Conservation (phyloP, 2,888 invertebrate species). For the Apamea sordens region DNA sequence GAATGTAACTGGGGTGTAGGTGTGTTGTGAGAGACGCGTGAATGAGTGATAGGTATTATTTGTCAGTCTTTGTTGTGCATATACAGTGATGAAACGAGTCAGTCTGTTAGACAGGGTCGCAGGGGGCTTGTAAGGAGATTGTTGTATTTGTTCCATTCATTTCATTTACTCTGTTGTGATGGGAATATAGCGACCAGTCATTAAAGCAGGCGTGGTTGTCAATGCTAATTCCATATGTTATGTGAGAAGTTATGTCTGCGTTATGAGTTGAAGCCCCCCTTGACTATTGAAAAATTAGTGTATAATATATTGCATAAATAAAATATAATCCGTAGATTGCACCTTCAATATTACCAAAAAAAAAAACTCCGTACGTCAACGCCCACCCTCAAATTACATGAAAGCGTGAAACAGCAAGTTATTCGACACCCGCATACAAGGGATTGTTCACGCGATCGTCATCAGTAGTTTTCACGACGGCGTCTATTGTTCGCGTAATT, state of each 20-base stretch:
- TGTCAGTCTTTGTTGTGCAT: slow-evolving; percentile 10
- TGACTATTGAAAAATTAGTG: background rate
- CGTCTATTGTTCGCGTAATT: slow-evolving; percentile 68
- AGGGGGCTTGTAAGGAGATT: background rate
- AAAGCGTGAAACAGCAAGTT: slow-evolving; percentile 44
- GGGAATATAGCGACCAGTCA: background rate
- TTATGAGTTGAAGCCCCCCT: too few species aligned
- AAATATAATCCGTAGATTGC: background rate
- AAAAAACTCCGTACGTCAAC: background rate
- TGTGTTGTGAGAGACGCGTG: slow-evolving; percentile 13
- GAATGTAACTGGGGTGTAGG: slow-evolving; percentile 29
- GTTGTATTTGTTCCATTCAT: background rate
- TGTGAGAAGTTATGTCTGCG: too few species aligned
- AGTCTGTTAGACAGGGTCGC: background rate
- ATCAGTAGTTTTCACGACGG: slow-evolving; percentile 61
- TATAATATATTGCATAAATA: background rate
- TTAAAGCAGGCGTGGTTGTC: background rate
- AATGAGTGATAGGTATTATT: slow-evolving; percentile 14
- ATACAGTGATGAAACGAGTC: background rate
- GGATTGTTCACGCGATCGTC: slow-evolving; percentile 63
- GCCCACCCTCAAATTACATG: slow-evolving; percentile 17
- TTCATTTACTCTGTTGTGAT: background rate
- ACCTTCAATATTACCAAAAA: background rate
- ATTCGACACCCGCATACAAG: slow-evolving; percentile 26
- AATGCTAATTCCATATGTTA: background rate